Base-by-base conservation (phyloP, 2,888 invertebrate species). In the Eristalinus aeneus region DNA sequence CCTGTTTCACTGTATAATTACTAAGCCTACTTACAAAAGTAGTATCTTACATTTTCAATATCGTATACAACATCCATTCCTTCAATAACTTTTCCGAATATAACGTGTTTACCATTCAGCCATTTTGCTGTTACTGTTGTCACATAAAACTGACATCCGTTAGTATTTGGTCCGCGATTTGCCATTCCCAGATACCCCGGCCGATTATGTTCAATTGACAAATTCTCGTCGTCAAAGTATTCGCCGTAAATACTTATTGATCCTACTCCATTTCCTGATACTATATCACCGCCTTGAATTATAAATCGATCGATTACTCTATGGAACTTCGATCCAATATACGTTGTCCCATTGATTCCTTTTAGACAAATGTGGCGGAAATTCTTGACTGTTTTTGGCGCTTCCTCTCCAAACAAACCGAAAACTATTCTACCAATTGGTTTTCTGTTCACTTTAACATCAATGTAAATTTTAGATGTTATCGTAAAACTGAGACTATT, bases 81-180 rank as follows among this genome's bases (percentile, higher is more conserved):
- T 85, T 96, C 91, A 11, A 92, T 88, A 90, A 97, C 97, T 94
- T 96, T 98, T 90, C 98, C 98, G 92, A 98, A 97, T 20, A 97
- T 96, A 0, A 97, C 97, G 91, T 98, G 97, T 85, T 96, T 95
- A 58, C 96, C 96, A 93, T 98, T 97, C 87, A 98, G 92, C 98
- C 98, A 98, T 1, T 96, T 96, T 1, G 98, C 96, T 16, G 96
- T 94, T 86, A 96, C 95, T 0, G 97, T 96, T n/a, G 97, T 98
- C 89, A 99, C 97, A 92, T 98, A 96, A 93, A 98, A 98, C 92
- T 98, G 98, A 89, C 97, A 98, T 4, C 98, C 98, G 93, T 98
- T 98, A n/a, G 98, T 97, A 90, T 98, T 94, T 75, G 95, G 95
- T 23, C 96, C 96, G 90, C 95, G 94, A 92, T 98, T 98, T 1